Conservation (phyloP, 1,140 invertebrate species). For the Psix sp. region DNA sequence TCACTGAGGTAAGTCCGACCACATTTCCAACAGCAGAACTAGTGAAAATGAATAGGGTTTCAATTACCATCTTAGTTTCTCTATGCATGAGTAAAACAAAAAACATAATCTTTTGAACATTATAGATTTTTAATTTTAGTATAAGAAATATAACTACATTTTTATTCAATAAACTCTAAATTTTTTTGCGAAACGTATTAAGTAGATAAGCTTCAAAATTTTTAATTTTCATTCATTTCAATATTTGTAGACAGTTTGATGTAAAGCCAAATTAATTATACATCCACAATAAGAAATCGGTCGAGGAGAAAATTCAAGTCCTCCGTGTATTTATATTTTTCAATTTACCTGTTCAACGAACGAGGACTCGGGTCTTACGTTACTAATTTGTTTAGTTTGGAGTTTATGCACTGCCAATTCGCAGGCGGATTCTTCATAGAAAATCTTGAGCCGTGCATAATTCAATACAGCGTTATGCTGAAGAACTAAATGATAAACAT, state of each 20-base stretch:
- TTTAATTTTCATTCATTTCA: too few relatives aligned
- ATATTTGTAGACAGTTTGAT: too few relatives aligned
- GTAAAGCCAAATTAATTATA: too few relatives aligned
- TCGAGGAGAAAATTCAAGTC: neutral
- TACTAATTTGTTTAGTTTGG: slow-evolving; percentile 30
- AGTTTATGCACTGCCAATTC: slow-evolving; percentile 31
- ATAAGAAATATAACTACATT: too few relatives aligned
- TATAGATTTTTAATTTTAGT: neutral
- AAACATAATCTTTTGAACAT: neutral
- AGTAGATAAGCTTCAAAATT: too few relatives aligned
- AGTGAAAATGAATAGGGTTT: slow-evolving; percentile 17
- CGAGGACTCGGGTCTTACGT: neutral
- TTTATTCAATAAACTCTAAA: too few relatives aligned
- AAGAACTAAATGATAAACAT: slow-evolving; percentile 69
- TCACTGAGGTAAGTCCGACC: slow-evolving; percentile 29
- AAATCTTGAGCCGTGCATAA: slow-evolving; percentile 64
- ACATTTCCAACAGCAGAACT: slow-evolving; percentile 56
- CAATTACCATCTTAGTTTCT: slow-evolving; percentile 59
- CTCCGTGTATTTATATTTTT: neutral
- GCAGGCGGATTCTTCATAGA: slow-evolving; percentile 58
- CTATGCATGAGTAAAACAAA: slow-evolving; percentile 10
- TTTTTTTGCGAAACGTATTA: too few relatives aligned
- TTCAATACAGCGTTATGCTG: slow-evolving; percentile 63
- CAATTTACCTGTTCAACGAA: slow-evolving; percentile 2
- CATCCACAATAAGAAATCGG: too few relatives aligned